These are phyloP conservation scores for Phalacrocorax carbo DNA, from an alignment of 2,113 vertebrate species.

Conservation along the genomic window DNA sequence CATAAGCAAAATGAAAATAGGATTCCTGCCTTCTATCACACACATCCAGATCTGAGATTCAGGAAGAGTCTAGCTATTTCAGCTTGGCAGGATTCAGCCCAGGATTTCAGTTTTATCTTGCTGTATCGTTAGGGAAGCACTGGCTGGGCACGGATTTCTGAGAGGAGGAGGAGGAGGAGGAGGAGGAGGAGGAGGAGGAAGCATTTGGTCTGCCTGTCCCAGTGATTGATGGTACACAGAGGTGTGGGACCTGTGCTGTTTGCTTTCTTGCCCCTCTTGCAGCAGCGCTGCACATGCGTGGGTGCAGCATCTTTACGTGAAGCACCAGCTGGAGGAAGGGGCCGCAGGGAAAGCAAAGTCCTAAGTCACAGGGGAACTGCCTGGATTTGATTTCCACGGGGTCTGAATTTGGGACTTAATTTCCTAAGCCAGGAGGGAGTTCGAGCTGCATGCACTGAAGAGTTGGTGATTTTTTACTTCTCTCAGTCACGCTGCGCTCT, in stretches of 20 bases:
- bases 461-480: background rate
- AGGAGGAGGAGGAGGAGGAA: background rate
- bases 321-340: background rate
- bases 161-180: background rate
- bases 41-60: background rate
- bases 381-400: background rate
- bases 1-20: background rate
- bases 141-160: background rate
- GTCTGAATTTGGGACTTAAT: background rate
- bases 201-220: background rate
- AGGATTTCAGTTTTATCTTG: background rate
- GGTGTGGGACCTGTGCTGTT: background rate
- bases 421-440: background rate
- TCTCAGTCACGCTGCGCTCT: background rate
- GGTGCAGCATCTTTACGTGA: background rate
- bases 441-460: background rate
- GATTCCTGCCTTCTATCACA: background rate
- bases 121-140: background rate
- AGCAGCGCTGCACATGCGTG: background rate
- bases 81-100: background rate
- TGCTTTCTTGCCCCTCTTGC: background rate
- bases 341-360: background rate
- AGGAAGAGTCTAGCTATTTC: background rate
- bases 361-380: background rate
- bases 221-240: accelerated